A percentile compares a stretch with the other conserved stretches of the same genome.
phyloP scores from a whole-genome alignment of 2,888 invertebrate species.

The Yponomeuta cagnagella region DNA sequence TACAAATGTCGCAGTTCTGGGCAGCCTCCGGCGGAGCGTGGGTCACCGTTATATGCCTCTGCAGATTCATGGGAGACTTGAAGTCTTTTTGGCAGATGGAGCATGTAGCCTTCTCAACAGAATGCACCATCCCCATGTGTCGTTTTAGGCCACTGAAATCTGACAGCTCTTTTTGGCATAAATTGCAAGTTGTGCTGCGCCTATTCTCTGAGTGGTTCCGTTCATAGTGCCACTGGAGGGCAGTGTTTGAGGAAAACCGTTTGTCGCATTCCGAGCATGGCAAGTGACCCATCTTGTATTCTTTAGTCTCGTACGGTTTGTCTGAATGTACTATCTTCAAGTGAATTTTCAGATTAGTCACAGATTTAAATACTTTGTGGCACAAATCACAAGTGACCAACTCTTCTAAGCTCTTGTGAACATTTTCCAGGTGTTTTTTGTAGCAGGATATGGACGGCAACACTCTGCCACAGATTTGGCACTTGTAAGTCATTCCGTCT shows the following conservation, averaged over 20 bases:
- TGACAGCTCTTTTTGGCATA: slow-evolving; percentile 30
- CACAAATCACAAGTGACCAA: slow-evolving; percentile 22
- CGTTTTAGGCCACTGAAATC: slow-evolving; percentile 29
- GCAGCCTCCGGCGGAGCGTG: slow-evolving; percentile 38
- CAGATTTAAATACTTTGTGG: slow-evolving; percentile 24
- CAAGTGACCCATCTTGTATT: slow-evolving; percentile 24
- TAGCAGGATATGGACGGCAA: slow-evolving; percentile 29
- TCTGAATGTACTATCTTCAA: slow-evolving; percentile 19
- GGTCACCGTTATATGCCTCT: slow-evolving; percentile 35
- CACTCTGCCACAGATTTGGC: slow-evolving; percentile 31
- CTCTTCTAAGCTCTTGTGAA: slow-evolving; percentile 24
- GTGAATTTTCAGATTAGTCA: slow-evolving; percentile 22
- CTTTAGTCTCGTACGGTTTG: slow-evolving; percentile 17
- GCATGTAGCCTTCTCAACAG: slow-evolving; percentile 28
- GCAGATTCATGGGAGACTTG: slow-evolving; percentile 30
- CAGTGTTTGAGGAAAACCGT: slow-evolving; percentile 27
- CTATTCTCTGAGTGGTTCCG: slow-evolving; percentile 22
- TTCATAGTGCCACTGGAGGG: slow-evolving; percentile 32
- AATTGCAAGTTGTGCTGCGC: slow-evolving; percentile 17
- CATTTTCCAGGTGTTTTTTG: slow-evolving; percentile 33
- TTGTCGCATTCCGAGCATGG: slow-evolving; percentile 27
- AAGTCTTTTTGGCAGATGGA: slow-evolving; percentile 35
- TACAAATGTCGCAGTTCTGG: slow-evolving; percentile 31
- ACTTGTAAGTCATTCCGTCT: slow-evolving; percentile 35
- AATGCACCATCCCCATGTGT: slow-evolving; percentile 34